Percentiles rank a stretch among this genome's conserved stretches.
phyloP scores from a whole-genome alignment of 2,113 vertebrate genomes.

The Megaceryle torquata region DNA sequence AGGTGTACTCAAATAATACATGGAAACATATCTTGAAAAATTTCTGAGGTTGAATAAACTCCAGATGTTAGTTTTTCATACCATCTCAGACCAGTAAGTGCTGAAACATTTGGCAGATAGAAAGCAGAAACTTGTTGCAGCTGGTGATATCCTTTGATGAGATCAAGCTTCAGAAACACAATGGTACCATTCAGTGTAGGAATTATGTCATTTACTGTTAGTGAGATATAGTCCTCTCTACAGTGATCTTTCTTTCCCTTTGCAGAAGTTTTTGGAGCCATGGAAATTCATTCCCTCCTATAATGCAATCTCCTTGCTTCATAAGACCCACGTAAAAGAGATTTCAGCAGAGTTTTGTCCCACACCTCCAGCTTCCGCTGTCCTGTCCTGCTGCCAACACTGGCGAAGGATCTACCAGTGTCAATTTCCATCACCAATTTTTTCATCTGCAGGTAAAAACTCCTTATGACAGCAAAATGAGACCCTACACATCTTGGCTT shows the following conservation, averaged over 20 bases:
- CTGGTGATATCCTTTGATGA: conserved; percentile 43
- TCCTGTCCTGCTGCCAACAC: background rate
- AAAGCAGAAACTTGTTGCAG: conserved; percentile 30
- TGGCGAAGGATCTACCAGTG: rapidly evolving
- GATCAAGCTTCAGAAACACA: conserved; percentile 22
- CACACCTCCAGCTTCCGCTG: background rate
- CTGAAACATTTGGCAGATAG: conserved; percentile 35
- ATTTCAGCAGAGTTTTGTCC: background rate
- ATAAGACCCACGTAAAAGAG: background rate
- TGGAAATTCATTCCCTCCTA: background rate
- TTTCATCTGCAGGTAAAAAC: background rate
- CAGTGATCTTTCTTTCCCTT: background rate
- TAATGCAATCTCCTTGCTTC: background rate
- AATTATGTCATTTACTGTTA: conserved; percentile 31
- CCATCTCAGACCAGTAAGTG: background rate
- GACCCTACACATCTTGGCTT: rapidly evolving
- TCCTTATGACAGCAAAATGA: background rate
- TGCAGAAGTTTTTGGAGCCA: background rate
- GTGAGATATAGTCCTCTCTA: background rate
- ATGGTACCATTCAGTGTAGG: background rate
- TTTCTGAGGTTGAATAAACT: conserved; percentile 55
- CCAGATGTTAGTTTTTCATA: conserved; percentile 54
- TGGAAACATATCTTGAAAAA: conserved; percentile 35
- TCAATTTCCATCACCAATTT: background rate
- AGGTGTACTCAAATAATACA: conserved; percentile 32